Conservation (phyloP, 2,797 vertebrate genomes). For the Argentina silus region DNA sequence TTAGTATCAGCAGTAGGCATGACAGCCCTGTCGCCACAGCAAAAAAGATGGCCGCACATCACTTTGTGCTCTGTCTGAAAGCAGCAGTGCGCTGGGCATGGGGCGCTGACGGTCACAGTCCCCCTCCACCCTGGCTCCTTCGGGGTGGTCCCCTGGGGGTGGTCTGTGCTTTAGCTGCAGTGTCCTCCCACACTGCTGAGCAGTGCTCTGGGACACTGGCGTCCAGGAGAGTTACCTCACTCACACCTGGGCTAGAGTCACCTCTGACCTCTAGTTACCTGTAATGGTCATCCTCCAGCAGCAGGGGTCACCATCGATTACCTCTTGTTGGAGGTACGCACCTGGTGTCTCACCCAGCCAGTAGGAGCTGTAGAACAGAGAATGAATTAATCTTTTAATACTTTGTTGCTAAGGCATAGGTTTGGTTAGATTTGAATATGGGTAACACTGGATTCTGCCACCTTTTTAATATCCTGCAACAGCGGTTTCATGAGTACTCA, state of each 20-base stretch:
- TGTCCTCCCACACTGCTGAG: conserved; percentile 3
- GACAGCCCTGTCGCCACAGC: not conserved
- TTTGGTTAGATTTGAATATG: too few species aligned
- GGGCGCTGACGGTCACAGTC: not conserved
- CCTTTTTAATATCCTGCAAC: too few species aligned
- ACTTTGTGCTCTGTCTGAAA: conserved; percentile 21
- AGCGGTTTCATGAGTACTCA: conserved; percentile 67
- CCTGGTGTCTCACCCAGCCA: conserved; percentile 83
- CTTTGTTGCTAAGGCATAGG: not conserved
- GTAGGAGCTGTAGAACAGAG: conserved; percentile 70
- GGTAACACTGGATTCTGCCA: too few species aligned
- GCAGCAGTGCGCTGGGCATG: conserved; percentile 22
- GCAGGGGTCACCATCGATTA: conserved; percentile 51
- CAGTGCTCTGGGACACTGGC: conserved; percentile 31
- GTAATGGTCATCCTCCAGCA: not conserved
- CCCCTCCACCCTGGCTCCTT: conserved; percentile 24
- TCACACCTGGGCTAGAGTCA: conserved; percentile 16
- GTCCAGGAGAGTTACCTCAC: conserved; percentile 30
- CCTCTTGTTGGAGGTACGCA: conserved; percentile 79
- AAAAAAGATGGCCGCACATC: not conserved
- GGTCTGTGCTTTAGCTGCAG: not conserved
- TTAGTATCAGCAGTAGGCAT: conserved; percentile 18
- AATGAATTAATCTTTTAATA: not conserved
- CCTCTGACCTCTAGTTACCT: conserved; percentile 32
- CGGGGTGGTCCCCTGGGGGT: not conserved